Evolutionary conservation across 2,888 invertebrate genomes (phyloP), one percentile per base, ranked within the genome.

Genomic region (Acanthosepion esculentum): DNA sequence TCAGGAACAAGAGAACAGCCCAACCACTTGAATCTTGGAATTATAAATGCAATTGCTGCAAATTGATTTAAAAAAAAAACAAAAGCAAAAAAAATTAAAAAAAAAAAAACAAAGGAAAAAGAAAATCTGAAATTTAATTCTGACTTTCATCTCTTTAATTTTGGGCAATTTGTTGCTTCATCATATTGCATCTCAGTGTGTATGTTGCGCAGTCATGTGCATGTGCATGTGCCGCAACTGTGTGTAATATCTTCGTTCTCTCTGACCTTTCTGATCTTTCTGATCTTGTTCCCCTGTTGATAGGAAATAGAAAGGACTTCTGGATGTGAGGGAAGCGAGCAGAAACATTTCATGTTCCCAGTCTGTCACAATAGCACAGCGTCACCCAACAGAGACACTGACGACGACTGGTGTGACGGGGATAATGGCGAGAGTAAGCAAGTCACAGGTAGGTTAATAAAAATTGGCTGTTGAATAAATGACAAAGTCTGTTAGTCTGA

Each of bases 1-100:
- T n/a, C n/a, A 78, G n/a, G n/a, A 78, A 78, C n/a, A 78, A n/a
- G 78, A 78, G 78, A 78, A 78, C 78, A 78, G n/a, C 78, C 78
- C n/a, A 78, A 78, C 78, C n/a, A 78, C n/a, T 78, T n/a, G n/a
- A 78, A n/a, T 78, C n/a, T 78, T 2, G n/a, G 15, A 78, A 59
- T 59, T 23, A 23, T 59, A 59, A 78, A 78, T 12, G 78, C n/a
- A 18, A 78, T 78, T 78, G n/a, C 78, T 78, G n/a, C 5, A 15
- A 78, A 78, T 78, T 78, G 78, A 78, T 78, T 78, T 2, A 78
- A 78, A 78, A n/a, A 15, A n/a, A 78, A n/a, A n/a, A n/a, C 2
- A 41, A 41, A n/a, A n/a, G n/a, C n/a, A n/a, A n/a, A n/a, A n/a
- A n/a, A n/a, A n/a, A n/a, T n/a, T 41, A 1, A 41, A 64, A 64